phyloP scores from a whole-genome alignment of 2,113 vertebrate species.

The Sporophila hypoxantha region DNA sequence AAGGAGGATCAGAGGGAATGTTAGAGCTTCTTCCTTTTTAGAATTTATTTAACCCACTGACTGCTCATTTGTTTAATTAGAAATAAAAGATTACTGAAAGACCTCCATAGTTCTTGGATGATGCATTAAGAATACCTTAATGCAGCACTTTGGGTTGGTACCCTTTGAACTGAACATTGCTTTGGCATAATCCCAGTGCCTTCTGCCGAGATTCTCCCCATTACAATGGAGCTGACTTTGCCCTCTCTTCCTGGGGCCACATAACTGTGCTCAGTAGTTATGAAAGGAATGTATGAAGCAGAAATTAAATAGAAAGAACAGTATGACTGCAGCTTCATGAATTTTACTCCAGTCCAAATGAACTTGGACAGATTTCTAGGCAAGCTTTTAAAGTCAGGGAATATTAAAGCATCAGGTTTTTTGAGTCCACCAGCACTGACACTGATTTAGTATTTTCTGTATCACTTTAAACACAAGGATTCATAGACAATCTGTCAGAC shows the following conservation, averaged over 20 bases:
- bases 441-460: not conserved
- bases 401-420: not conserved
- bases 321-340: not conserved
- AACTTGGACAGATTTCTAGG: constrained; percentile 1
- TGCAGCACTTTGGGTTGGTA: not conserved
- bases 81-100: not conserved
- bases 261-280: fast-evolving
- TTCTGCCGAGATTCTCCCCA: not conserved
- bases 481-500: not conserved
- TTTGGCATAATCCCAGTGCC: not conserved
- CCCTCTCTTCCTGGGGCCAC: not conserved
- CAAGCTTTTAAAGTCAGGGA: not conserved
- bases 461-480: not conserved
- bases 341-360: not conserved
- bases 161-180: not conserved
- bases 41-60: constrained; percentile 5
- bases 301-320: not conserved
- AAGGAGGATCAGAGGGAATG: not conserved
- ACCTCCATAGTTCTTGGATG: not conserved
- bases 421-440: not conserved
- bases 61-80: not conserved
- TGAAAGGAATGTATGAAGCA: not conserved
- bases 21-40: not conserved
- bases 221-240: not conserved
- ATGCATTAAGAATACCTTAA: not conserved